Evolutionary conservation across 2,797 vertebrate genomes (phyloP).

Genomic region (Uromys caudimaculatus): DNA sequence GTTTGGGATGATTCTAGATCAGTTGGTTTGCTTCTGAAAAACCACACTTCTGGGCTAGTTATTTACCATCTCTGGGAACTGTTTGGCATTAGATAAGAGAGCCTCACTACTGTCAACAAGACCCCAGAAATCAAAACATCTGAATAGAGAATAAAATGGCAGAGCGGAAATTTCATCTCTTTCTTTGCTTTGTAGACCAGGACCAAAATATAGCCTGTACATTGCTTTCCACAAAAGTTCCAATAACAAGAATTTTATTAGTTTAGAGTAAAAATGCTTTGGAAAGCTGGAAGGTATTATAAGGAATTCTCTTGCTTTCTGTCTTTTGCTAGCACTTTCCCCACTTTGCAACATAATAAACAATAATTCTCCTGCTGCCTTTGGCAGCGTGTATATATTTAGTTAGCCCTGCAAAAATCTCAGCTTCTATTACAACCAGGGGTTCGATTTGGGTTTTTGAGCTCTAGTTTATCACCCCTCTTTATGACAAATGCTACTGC

Average conservation of each 20-base stretch:
- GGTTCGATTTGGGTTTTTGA: constrained; percentile 35
- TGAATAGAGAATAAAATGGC: not conserved
- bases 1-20: not conserved
- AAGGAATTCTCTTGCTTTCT: not conserved
- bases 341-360: not conserved
- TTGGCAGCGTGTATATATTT: not conserved
- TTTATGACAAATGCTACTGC: constrained; percentile 27
- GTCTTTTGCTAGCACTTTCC: not conserved
- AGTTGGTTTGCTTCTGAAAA: not conserved
- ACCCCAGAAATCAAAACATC: not conserved
- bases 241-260: not conserved
- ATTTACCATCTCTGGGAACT: not conserved
- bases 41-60: not conserved
- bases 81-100: not conserved
- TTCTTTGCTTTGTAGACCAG: not conserved
- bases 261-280: not conserved
- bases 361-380: not conserved
- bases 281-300: not conserved
- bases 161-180: not conserved
- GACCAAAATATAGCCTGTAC: not conserved
- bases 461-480: not conserved
- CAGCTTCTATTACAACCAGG: not conserved
- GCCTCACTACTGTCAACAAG: not conserved
- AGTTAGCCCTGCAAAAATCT: not conserved
- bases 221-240: not conserved